Evolutionary conservation across 2,797 vertebrate genomes (phyloP), one percentile per base, ranked within the genome.

Genomic region (Vipera ursinii): DNA sequence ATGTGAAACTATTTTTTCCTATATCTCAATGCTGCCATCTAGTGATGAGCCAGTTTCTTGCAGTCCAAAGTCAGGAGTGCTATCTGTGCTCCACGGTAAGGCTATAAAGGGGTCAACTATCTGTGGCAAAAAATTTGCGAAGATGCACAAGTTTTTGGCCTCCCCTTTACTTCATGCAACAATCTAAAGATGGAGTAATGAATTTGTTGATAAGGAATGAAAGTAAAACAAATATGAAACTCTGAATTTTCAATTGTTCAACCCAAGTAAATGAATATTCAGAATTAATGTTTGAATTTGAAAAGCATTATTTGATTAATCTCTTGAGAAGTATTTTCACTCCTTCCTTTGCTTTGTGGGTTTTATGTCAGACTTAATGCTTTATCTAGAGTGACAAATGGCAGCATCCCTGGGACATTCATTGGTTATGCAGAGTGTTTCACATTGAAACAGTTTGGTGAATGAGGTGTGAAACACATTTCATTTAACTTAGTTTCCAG

Each of bases 371-470:
- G 6, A 93, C 38, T 86, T 86, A 90, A 94, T 85, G 86, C 89
- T 65, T 92, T 88, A 59, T 90, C 86, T n/a, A 32, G 57, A 86
- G 55, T 92, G 91, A 93, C 91, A 93, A 93, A 93, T 92, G 91
- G 86, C 38, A 92, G 86, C 86, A 53, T 90, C 89, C 86, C 89
- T 87, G 88, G 91, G 93, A 90, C 89, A 94, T 61, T 63, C 89
- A 94, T 93, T 92, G 92, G 91, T 61, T 90, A 90, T 94, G 92
- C 89, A 73, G 88, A 85, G 15, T 69, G 44, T 44, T 94, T 92
- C 73, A 89, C 90, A 90, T 69, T 87, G 85, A 89, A 93, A 90
- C 53, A 82, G 60, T 88, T 93, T 73, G 87, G 90, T 6, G 89
- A 94, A 92, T 92, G 93, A 65, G 86, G 92, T 55, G 59, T 28